Evolutionary conservation across 1,140 invertebrate genomes (phyloP), one percentile per base, ranked within the genome.

Genomic region (Drosophila orena): DNA sequence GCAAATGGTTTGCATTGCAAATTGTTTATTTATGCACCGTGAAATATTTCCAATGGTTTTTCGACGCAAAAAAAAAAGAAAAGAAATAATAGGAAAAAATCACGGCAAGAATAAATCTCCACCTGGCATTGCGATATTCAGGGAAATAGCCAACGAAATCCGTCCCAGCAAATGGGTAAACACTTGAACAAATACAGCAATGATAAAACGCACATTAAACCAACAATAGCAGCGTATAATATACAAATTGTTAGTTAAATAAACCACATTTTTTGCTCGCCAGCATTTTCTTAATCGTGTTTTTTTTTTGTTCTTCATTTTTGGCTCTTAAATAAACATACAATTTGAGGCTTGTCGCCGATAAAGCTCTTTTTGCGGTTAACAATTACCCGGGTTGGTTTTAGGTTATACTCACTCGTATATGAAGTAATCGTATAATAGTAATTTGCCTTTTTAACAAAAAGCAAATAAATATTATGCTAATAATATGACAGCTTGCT

Each of bases 121-220:
- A 86, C 52, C 66, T 85, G 77, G 58, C 14, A 35, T 38, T 24
- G 11, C 17, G 17, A 11, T 59, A 17, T 43, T 24, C 15, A 62
- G 15, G 22, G 38, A 61, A 64, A 60, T 35, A 15, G 59, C 14
- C 35, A 24, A 30, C 30, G 7, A 30, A 30, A 62, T 15, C 10
- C 24, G 54, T 58, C 43, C 34, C 49, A 46, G 40, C 65, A 35
- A 24, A 37, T 61, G 55, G 40, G 74, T 77, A 64, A 81, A 68
- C 68, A 85, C 58, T 76, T 68, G 37, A 62, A 78, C 53, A 72
- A 68, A 80, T 38, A 59, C 38, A 47, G 65, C 72, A 70, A 60
- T 86, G 68, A 76, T 76, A 76, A 76, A 76, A 76, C 66, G 64
- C 74, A 86, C 68, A 65, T 77, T 73, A 59, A 66, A 43, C 78